These are phyloP conservation scores for Phrynocephalus forsythii DNA, from an alignment of 2,797 vertebrate genomes.

Conservation along the genomic window DNA sequence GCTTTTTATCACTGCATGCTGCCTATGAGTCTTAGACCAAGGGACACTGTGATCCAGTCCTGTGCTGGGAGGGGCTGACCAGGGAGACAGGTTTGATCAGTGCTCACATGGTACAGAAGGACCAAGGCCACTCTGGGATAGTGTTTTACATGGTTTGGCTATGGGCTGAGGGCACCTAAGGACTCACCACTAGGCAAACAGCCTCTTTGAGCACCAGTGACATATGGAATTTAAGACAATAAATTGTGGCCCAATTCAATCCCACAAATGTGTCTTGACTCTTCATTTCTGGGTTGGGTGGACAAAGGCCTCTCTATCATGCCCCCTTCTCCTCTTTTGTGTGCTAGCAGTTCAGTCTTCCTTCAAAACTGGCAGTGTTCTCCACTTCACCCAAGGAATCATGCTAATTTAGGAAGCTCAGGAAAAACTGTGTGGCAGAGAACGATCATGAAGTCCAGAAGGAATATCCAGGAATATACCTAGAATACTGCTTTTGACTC, in stretches of 20 bases:
- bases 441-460: not conserved
- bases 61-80: no score
- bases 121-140: no score
- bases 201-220: no score
- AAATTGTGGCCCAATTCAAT: no score
- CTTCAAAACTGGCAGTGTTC: not conserved
- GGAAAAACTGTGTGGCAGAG: not conserved
- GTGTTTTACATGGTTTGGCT: no score
- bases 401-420: not conserved
- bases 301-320: not conserved
- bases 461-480: not conserved
- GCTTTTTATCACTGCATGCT: not conserved
- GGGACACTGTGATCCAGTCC: not conserved
- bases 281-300: not conserved
- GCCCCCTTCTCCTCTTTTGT: not conserved
- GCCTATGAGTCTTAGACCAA: not conserved
- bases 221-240: no score
- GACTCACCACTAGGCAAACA: no score
- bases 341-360: not conserved
- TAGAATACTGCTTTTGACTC: not conserved
- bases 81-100: no score
- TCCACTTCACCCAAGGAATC: not conserved
- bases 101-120: no score
- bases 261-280: no score
- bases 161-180: no score